Evolutionary conservation across 64 coral and sea anemone species (phyloP), one percentile per base, ranked within the genome.

Genomic region (Trachythela sp.): DNA sequence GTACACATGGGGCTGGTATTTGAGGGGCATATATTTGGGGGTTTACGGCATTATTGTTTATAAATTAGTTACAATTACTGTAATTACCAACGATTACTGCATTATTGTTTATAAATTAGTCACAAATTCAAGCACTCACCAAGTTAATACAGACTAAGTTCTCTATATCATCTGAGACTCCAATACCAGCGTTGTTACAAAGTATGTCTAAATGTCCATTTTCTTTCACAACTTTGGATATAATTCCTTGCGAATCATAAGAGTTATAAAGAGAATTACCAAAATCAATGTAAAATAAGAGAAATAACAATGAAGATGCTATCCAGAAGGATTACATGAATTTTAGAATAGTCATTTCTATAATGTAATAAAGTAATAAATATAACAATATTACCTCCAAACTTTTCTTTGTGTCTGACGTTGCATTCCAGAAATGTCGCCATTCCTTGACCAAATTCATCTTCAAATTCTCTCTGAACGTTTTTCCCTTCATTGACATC

Each of bases 121-220:
- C 11, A 59, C 14, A n/a, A 59, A 17, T 59, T 59, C 14, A 6
- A 22, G 54, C 54, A 92, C 88, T 80, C 91, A 97, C 95, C 90
- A 97, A 72, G 54, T 97, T 97, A 36, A 97, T 87, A 39, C 33
- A 85, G 18, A 97, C 39, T 85, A 87, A 52, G 89, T 92, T 94
- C n/a, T 97, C 92, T 89, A 92, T 90, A 48, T 87, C 87, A 43
- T 90, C 87, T 34, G 42, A 70, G 68, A 91, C 83, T 39, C 54
- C 37, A 35, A 94, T 92, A 37, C 92, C 95, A 85, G 92, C 95
- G 87, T 97, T 97, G 77, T 97, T 97, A 31, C 95, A 97, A 45
- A 97, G 43, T 58, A 97, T 94, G 56, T 97, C 91, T 33, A 97
- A 88, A 10, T 83, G 88, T 15, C 92, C 92, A 80, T 90, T 84